Conservation (phyloP, 2,113 vertebrate species). For the Poecile atricapillus region DNA sequence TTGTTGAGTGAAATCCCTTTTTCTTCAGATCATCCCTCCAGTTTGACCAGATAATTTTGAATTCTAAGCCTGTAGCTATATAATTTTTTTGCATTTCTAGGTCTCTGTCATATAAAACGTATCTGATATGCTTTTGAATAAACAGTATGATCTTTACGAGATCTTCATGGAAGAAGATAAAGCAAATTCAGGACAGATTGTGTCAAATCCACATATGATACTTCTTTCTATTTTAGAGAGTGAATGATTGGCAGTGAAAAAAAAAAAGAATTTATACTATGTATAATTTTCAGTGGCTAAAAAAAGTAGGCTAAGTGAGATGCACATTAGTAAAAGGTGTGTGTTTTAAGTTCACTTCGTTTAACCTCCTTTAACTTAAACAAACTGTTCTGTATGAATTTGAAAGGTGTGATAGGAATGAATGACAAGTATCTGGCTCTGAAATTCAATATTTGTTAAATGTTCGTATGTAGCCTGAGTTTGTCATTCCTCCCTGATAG, state of each 20-base stretch:
- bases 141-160: background rate
- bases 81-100: background rate
- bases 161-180: background rate
- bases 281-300: background rate
- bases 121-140: background rate
- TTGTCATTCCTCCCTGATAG: background rate
- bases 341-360: background rate
- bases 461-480: background rate
- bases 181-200: background rate
- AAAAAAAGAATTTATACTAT: background rate
- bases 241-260: background rate
- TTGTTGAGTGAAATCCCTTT: background rate
- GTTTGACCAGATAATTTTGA: background rate
- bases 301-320: background rate
- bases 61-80: background rate
- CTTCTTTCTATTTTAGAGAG: background rate
- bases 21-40: background rate
- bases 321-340: background rate
- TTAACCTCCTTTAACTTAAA: background rate
- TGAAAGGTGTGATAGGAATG: background rate
- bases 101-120: background rate
- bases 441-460: background rate
- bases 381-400: background rate
- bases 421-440: background rate
- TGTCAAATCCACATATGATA: background rate